Conservation (phyloP, 2,797 vertebrate genomes). For the Leucoraja ocellata region DNA sequence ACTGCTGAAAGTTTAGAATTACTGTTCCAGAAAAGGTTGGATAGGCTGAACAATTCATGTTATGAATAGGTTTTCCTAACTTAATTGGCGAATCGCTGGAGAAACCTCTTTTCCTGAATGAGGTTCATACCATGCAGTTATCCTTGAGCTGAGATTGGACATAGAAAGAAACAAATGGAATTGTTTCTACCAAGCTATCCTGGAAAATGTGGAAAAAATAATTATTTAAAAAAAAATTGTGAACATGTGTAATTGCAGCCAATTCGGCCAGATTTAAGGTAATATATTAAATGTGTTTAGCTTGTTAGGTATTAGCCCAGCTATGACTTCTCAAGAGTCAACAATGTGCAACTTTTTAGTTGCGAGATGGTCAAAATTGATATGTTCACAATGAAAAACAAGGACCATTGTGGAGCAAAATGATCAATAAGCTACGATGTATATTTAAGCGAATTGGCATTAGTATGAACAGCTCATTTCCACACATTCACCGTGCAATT, state of each 20-base stretch:
- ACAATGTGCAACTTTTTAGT: not conserved
- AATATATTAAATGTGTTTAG: not conserved
- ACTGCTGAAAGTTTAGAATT: too few relatives aligned
- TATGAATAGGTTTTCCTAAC: not conserved
- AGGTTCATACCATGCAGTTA: not conserved
- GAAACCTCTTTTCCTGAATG: not conserved
- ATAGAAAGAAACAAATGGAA: not conserved
- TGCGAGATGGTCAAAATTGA: not conserved
- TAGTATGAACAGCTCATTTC: not conserved
- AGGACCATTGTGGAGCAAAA: not conserved
- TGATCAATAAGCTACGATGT: not conserved
- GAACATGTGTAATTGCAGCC: not conserved
- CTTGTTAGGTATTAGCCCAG: not conserved
- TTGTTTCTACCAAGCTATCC: not conserved
- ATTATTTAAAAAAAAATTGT: not conserved
- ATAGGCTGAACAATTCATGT: too few relatives aligned
- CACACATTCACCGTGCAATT: not conserved
- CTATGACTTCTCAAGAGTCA: not conserved
- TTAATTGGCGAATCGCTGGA: not conserved
- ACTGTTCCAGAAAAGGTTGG: too few relatives aligned
- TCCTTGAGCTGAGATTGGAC: not conserved
- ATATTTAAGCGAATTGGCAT: not conserved
- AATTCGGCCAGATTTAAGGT: not conserved
- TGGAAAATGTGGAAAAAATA: not conserved
- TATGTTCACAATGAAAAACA: too few relatives aligned